A percentile compares a stretch with the other conserved stretches of the same genome.
Conservation (phyloP, 2,797 vertebrate species). For the Pangasius larnaudii region DNA sequence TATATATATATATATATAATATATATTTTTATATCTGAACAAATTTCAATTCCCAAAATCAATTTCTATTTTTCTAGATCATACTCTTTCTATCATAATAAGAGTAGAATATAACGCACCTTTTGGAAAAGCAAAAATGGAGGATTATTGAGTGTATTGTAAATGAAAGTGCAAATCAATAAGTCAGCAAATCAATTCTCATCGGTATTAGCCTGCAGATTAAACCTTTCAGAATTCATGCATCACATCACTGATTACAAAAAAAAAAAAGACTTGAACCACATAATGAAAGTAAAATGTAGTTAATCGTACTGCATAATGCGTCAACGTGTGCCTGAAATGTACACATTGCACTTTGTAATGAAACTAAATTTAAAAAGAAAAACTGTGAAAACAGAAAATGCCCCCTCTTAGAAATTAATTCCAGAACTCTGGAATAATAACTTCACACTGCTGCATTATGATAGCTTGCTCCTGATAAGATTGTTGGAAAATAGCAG, state of each 20-base stretch:
- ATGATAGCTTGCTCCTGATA: conserved; percentile 77
- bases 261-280: background rate
- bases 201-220: conserved; percentile 3
- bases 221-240: conserved; percentile 35
- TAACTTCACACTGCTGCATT: conserved; percentile 79
- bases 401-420: conserved; percentile 67
- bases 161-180: conserved; percentile 15
- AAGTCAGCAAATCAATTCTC: conserved; percentile 9
- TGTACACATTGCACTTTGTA: conserved; percentile 60
- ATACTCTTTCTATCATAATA: background rate
- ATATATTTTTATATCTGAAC: background rate
- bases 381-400: conserved; percentile 60
- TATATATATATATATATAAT: no score
- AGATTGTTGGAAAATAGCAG: conserved; percentile 88
- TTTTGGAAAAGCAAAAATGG: background rate
- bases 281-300: conserved; percentile 36
- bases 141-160: background rate
- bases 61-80: background rate
- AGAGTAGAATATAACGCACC: background rate
- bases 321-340: conserved; percentile 60
- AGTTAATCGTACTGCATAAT: conserved; percentile 64
- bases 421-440: conserved; percentile 78
- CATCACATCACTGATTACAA: conserved; percentile 59
- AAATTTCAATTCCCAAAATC: background rate
- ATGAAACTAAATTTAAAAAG: conserved; percentile 68